Evolutionary conservation across 1,140 invertebrate species (phyloP), one percentile per base, ranked within the genome.

Genomic region (Anastatus disparis): DNA sequence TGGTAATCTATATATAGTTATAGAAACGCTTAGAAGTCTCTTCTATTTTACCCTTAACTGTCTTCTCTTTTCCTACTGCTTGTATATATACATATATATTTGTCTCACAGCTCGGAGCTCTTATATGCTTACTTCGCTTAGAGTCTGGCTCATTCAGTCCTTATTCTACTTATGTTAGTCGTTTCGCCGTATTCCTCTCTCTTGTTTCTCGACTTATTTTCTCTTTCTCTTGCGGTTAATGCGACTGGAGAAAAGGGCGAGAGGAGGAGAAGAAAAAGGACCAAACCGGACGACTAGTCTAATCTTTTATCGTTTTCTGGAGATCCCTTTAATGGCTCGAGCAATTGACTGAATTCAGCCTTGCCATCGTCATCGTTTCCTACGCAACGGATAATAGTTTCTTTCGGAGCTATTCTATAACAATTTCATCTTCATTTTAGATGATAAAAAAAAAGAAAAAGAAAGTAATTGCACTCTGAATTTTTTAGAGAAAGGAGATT

Each of bases 341-440:
- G 26, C 59, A 29, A 61, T 61, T 20, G 58, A 44, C 58, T 61
- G 40, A 15, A 15, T 44, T 46, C n/a, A n/a, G n/a, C n/a, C 17
- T 12, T 10, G 26, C 2, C n/a, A n/a, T n/a, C 58, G 42, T 61
- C 58, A 46, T 61, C 58, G 40, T 20, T 58, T 46, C 42, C 17
- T n/a, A 22, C 6, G 46, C 42, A 4, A 4, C n/a, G 29, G 52
- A 55, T 55, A 29, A 55, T 58, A 40, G 55, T 58, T 58, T 40
- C 35, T 29, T 52, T 15, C 20, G 10, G n/a, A n/a, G 12, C 46
- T 27, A 29, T 38, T 65, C 7, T 40, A 38, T 40, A 65, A 65
- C 35, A 65, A 65, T 65, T 65, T 65, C 61, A 63, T 63, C 44
- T 63, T 63, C 27, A 10, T 24, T 63, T 22, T n/a, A n/a, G n/a